Evolutionary conservation across 2,888 invertebrate species (phyloP).

Genomic region (Gymnocheta viridis): DNA sequence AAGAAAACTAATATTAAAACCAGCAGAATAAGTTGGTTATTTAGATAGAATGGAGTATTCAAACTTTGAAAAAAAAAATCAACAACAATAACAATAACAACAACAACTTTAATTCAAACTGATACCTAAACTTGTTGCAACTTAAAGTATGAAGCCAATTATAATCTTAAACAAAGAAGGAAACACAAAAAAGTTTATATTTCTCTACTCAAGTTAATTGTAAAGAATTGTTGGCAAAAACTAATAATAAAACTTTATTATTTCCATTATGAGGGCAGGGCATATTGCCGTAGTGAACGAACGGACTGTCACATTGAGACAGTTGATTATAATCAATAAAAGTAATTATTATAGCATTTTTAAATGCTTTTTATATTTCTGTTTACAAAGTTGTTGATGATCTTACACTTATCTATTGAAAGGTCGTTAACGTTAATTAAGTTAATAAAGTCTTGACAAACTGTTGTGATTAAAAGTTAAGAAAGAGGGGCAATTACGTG

Average conservation of each 20-base stretch:
- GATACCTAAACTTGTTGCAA: slow-evolving; percentile 33
- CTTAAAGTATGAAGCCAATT: slow-evolving; percentile 63
- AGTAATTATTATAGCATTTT: slow-evolving; percentile 45
- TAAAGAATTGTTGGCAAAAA: slow-evolving; percentile 51
- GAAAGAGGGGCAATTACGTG: not conserved
- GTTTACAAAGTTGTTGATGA: not conserved
- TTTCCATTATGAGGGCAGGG: slow-evolving; percentile 41
- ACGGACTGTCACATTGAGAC: not conserved
- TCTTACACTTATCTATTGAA: not conserved
- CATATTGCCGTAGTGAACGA: not conserved
- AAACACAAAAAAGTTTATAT: not conserved
- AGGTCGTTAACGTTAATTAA: slow-evolving; percentile 15
- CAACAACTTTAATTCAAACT: slow-evolving; percentile 35
- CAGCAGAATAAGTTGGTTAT: slow-evolving; percentile 28
- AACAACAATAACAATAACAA: not conserved
- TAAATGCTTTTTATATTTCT: not conserved
- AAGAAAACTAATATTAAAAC: slow-evolving; percentile 48
- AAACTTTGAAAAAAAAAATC: not conserved
- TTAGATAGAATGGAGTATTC: not conserved
- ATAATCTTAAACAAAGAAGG: slow-evolving; percentile 41
- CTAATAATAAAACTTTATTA: slow-evolving; percentile 52
- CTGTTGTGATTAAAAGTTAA: not conserved
- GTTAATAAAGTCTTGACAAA: slow-evolving; percentile 7
- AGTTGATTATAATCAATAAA: slow-evolving; percentile 54
- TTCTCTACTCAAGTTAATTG: slow-evolving; percentile 49